These are phyloP conservation scores for Pseudomugil gertrudae DNA, from an alignment of 2,797 vertebrate genomes.

Conservation along the genomic window DNA sequence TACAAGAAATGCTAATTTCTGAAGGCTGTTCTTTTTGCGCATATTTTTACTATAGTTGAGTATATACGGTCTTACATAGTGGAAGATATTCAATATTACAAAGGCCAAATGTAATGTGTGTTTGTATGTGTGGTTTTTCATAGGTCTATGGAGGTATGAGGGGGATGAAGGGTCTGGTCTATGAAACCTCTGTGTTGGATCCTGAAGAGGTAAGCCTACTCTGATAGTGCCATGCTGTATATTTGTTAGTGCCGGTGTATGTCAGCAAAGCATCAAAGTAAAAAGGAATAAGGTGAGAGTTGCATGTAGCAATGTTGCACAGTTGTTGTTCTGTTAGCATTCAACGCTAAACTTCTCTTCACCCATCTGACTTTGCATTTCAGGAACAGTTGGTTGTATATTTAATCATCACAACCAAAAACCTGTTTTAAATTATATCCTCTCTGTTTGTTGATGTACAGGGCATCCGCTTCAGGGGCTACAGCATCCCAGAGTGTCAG, in stretches of 20 bases:
- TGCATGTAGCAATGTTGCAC: neutral
- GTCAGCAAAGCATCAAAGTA: too few relatives aligned
- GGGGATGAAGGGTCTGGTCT: conserved; percentile 97
- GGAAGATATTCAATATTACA: neutral
- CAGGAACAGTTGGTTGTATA: conserved; percentile 1
- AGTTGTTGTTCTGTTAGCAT: conserved; percentile 9
- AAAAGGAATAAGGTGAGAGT: neutral
- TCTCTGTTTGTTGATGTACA: conserved; percentile 55
- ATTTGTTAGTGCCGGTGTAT: neutral
- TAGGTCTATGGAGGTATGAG: conserved; percentile 96
- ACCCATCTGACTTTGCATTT: conserved; percentile 2
- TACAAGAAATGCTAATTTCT: neutral
- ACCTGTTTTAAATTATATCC: neutral
- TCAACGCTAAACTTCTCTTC: neutral
- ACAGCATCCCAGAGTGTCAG: conserved; percentile 97
- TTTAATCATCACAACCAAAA: conserved; percentile 3
- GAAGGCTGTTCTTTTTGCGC: neutral
- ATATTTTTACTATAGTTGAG: neutral
- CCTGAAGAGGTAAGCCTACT: conserved; percentile 89
- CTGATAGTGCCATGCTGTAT: neutral
- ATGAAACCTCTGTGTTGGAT: conserved; percentile 95
- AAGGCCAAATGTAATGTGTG: neutral
- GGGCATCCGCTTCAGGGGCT: conserved; percentile 95
- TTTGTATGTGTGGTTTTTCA: conserved; percentile 1
- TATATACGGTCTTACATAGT: neutral